Base-by-base conservation (phyloP, 2,888 invertebrate species). In the Orthosia gracilis region DNA sequence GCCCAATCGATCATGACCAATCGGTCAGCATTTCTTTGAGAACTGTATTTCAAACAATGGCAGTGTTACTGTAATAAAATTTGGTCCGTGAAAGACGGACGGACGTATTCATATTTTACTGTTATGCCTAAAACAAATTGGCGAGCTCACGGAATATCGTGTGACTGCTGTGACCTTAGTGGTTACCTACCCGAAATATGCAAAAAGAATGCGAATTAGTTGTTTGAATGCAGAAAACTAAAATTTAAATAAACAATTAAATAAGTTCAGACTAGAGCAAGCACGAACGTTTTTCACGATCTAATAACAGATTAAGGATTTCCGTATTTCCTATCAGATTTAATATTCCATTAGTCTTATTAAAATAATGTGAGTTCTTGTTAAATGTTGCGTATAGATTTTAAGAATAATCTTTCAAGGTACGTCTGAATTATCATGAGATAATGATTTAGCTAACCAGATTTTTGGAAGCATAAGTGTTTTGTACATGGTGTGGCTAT, bases 101-200 rank as follows among this genome's bases (percentile, higher is more conserved):
- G 81, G 81, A 89, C 85, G 90, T 88, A 85, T 89, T 89, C 88
- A 92, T 90, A 91, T 88, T 91, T 88, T 87, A 90, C 89, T 84
- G 87, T 89, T 91, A 86, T 89, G 85, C 70, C 85, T 85, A 88
- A 89, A 87, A 89, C 87, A 91, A 91, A 91, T 88, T 86, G 87
- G 63, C 72, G 65, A 73, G 87, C 89, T 90, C 93, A 93, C 91
- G 92, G 90, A 87, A 85, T 76, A 79, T 71, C 89, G 90, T 92
- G 90, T 80, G 91, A 92, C 86, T 79, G 83, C 58, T 69, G 61
- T 89, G 90, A 92, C 92, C 92, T 92, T 90, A 68, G 31, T 49
- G 50, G 61, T 70, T 59, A 50, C 17, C 23, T 59, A 50, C n/a
- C 23, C 7, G 15, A 67, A 82, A 69, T 72, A 65, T 79, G 64